phyloP scores from a whole-genome alignment of 1,140 invertebrate genomes.

The Melanaphis sacchari region DNA sequence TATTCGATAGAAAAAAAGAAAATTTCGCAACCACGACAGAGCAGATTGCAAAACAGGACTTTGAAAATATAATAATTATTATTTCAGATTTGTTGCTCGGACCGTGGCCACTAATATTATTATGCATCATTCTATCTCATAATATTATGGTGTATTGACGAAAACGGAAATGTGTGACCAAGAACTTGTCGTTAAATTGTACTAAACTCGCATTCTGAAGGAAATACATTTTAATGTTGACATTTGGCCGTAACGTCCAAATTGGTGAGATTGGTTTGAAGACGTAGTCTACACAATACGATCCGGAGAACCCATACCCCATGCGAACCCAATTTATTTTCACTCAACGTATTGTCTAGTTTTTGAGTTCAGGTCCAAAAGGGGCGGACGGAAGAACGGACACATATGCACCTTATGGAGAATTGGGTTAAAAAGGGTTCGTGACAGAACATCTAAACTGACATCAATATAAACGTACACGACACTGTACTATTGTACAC shows the following conservation, averaged over 20 bases:
- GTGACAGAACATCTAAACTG: background rate
- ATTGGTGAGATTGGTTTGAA: background rate
- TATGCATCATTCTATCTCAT: background rate
- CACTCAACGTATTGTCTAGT: background rate
- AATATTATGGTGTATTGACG: background rate
- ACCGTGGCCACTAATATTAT: background rate
- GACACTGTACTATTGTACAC: background rate
- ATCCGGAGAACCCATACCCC: background rate
- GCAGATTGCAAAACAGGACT: background rate
- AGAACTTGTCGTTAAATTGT: background rate
- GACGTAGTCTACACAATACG: background rate
- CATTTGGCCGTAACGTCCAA: background rate
- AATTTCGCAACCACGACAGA: background rate
- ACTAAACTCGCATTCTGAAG: background rate
- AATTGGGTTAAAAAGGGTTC: conserved; percentile 30
- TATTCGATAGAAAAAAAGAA: background rate
- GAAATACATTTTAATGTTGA: background rate
- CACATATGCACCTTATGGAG: background rate
- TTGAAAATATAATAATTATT: background rate
- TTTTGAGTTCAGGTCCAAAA: background rate
- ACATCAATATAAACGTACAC: background rate
- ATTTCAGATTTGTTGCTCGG: background rate
- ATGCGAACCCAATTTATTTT: background rate
- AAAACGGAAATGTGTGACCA: background rate
- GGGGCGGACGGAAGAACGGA: background rate